Base-by-base conservation (phyloP, 2,888 invertebrate genomes). In the Drosophila percnosoma region DNA sequence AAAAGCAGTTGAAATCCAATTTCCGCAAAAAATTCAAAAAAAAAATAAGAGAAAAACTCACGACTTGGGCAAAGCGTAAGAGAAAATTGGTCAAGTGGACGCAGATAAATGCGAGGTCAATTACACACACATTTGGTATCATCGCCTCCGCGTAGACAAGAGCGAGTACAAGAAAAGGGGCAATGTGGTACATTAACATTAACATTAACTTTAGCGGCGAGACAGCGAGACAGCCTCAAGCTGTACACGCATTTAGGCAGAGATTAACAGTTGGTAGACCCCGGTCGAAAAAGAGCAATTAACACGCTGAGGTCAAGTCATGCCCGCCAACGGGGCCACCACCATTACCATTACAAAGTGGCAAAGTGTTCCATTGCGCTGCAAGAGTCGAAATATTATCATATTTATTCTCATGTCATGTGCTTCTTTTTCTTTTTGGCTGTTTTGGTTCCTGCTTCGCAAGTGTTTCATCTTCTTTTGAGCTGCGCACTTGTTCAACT, bases 271-370 rank as follows among this genome's bases (percentile, higher is more conserved):
- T 73, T 78, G 71, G 58, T 51, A 49, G 27, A 64, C 29, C 55
- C 60, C 67, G 69, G 48, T 45, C 68, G 78, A 71, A 67, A 78
- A 81, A 78, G 58, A 84, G 79, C 84, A 84, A 83, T 83, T 83
- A 84, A 79, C 82, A 76, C 82, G 55, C 64, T 73, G 82, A 84
- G 82, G 82, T 83, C 82, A 81, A 83, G 68, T 84, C 82, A 79
- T 83, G 84, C 65, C 55, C 68, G 80, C 68, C 82, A 73, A 78
- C 78, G 75, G 75, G 45, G 45, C 59, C 68, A 36, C 78, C 60
- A 62, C 61, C 45, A 45, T 45, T 45, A 75, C 55, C 65, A 80
- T 75, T 82, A 80, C 80, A 79, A 66, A 75, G 62, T 48, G 54
- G 54, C 67, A 65, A 68, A 68, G 61, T 45, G 61, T 36, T 45